Percentiles rank a stretch among this genome's conserved stretches.
phyloP scores from a whole-genome alignment of 2,113 vertebrate species.

The Pterophyllum scalare region DNA sequence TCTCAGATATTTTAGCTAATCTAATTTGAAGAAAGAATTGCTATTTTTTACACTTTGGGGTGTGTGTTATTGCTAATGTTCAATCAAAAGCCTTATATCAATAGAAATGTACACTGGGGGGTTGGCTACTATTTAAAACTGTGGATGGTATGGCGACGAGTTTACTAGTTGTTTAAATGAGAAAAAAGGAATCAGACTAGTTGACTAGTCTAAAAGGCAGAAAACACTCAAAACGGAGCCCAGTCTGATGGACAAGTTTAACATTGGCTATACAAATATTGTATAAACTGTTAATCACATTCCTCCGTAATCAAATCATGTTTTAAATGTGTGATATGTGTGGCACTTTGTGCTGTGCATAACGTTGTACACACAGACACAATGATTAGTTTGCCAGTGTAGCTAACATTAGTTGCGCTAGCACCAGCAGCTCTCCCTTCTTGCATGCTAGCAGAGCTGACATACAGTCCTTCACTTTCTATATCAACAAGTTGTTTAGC shows the following conservation, averaged over 20 bases:
- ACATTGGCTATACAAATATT: neutral
- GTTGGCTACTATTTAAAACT: slow-evolving; percentile 39
- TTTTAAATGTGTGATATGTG: neutral
- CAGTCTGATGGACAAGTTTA: neutral
- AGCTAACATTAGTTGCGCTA: neutral
- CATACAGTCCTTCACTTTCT: neutral
- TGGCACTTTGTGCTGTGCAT: neutral
- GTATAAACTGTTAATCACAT: neutral
- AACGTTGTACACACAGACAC: neutral
- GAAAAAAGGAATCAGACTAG: neutral
- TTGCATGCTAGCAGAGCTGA: neutral
- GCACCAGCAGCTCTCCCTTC: too few relatives aligned
- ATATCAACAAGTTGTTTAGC: neutral
- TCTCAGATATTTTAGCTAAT: slow-evolving; percentile 64
- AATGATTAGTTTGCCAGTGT: neutral
- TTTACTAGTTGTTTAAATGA: neutral
- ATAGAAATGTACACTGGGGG: slow-evolving; percentile 15
- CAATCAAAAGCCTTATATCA: slow-evolving; percentile 49
- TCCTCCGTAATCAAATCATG: neutral
- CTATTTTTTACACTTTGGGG: slow-evolving; percentile 70
- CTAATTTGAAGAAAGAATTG: slow-evolving; percentile 47
- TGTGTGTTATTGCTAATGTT: slow-evolving; percentile 57
- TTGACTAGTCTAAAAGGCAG: neutral
- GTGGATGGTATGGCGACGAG: neutral
- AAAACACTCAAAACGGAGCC: neutral